A percentile compares a stretch with the other conserved stretches of the same genome.
Evolutionary conservation across 2,113 vertebrate genomes (phyloP).

Genomic region (Hyaena hyaena): DNA sequence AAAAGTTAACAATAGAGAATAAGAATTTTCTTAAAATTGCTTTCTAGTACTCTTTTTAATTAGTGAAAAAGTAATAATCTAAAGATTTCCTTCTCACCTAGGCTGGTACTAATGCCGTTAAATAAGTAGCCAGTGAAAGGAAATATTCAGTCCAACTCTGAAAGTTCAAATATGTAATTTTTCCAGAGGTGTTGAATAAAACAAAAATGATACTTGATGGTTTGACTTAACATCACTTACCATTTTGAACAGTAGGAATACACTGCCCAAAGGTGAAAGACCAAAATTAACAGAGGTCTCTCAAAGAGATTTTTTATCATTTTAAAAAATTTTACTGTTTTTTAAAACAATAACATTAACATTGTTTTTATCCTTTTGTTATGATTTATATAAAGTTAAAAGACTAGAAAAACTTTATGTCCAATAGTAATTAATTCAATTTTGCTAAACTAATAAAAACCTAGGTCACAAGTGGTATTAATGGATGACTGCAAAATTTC

Average conservation of each 20-base stretch:
- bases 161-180: not conserved
- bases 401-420: not conserved
- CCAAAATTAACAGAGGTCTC: not conserved
- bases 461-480: not conserved
- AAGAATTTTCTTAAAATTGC: conserved; percentile 42
- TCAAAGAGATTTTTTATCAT: not conserved
- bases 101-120: not conserved
- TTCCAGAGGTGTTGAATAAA: not conserved
- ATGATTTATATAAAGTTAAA: not conserved
- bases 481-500: not conserved
- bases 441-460: conserved; percentile 41
- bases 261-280: not conserved
- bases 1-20: not conserved
- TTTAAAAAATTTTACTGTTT: not conserved
- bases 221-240: not conserved
- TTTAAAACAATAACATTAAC: not conserved
- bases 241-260: not conserved
- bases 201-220: not conserved
- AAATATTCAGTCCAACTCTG: conserved; percentile 34
- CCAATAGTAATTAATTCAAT: not conserved
- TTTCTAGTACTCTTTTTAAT: not conserved
- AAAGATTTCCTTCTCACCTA: not conserved
- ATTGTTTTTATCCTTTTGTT: conserved; percentile 9
- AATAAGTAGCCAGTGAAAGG: conserved; percentile 8
- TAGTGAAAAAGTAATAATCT: conserved; percentile 5